Evolutionary conservation across 2,888 invertebrate species (phyloP), one percentile per base, ranked within the genome.

Genomic region (Chrysomela aeneicollis): DNA sequence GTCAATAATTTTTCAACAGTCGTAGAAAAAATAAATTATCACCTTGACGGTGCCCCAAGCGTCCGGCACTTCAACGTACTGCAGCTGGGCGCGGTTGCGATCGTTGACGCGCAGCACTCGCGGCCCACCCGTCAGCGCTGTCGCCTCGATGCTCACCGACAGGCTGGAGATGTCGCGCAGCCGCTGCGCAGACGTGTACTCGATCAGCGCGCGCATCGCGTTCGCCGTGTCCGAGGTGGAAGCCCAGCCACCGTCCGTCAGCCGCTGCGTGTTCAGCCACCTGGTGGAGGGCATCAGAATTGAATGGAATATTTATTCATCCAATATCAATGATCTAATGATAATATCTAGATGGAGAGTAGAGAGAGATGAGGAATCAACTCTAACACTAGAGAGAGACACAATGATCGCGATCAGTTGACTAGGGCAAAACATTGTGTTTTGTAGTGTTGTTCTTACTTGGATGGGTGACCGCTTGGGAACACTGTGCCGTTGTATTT

Each of bases 11-110:
- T n/a, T n/a, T n/a, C n/a, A n/a, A n/a, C n/a, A n/a, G n/a, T n/a
- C n/a, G n/a, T n/a, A n/a, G n/a, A n/a, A n/a, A n/a, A n/a, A n/a
- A n/a, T n/a, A n/a, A n/a, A n/a, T n/a, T n/a, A n/a, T n/a, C n/a
- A n/a, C 32, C 83, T 94, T 93, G 37, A 97, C 93, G 0, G 94
- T 95, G 76, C 97, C 97, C 93, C 94, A 97, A 51, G 96, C 96
- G 77, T 92, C 89, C 0, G 95, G 94, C 81, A 96, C 94, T 75
- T 94, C 90, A 63, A 95, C 87, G 68, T 85, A 88, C 83, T 95
- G 95, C 75, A 93, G 86, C 72, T 86, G 84, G 3, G 93, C 94
- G 64, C 95, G 84, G 84, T 95, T 93, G 68, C 90, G 87, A 75
- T 92, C 89, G 72, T 88, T 88, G 12, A 95, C 90, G 74, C 87